Evolutionary conservation across 2,113 vertebrate genomes (phyloP).

Genomic region (Solenodon paradoxus): DNA sequence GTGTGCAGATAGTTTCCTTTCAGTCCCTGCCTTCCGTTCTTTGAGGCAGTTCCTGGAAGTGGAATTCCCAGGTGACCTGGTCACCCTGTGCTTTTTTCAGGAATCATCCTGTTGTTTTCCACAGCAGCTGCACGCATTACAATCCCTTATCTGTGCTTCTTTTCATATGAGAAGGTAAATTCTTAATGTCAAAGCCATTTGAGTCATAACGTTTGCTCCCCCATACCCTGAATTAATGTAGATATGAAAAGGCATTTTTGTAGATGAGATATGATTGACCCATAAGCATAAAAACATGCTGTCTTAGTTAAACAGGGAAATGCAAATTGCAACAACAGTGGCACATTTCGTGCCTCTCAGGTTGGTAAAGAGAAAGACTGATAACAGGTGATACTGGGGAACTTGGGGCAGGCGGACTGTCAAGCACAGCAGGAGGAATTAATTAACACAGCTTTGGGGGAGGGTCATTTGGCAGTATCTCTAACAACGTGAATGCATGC

Average conservation of each 20-base stretch:
- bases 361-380: not conserved
- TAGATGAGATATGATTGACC: not conserved
- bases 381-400: fast-evolving
- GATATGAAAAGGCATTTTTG: not conserved
- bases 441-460: not conserved
- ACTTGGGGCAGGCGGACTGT: fast-evolving
- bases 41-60: not conserved
- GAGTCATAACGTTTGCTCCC: not conserved
- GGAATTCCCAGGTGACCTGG: not conserved
- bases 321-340: not conserved
- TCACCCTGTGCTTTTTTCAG: not conserved
- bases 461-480: not conserved
- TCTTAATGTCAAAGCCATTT: not conserved
- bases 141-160: not conserved
- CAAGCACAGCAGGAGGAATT: fast-evolving
- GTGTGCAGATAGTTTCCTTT: not conserved
- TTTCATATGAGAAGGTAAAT: not conserved
- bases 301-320: not conserved
- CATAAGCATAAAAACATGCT: not conserved
- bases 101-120: not conserved
- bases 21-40: not conserved
- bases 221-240: not conserved
- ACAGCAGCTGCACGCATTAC: not conserved
- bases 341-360: not conserved
- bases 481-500: not conserved